These are phyloP conservation scores for Hippoglossus hippoglossus DNA, from an alignment of 2,797 vertebrate species.

Conservation along the genomic window DNA sequence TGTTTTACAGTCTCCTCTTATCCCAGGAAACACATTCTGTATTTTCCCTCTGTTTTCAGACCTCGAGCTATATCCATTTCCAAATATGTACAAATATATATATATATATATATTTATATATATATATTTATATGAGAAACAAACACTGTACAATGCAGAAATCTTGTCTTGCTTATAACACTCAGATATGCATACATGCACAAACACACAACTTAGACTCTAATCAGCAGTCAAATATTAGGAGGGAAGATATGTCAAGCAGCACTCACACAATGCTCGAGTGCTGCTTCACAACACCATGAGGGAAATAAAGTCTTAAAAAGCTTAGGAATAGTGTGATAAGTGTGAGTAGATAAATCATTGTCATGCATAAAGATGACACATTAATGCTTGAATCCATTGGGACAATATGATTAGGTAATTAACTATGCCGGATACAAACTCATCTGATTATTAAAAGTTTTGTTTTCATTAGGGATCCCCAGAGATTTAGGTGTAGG, in stretches of 20 bases:
- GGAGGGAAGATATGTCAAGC: slow-evolving; percentile 30
- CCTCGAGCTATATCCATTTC: no score
- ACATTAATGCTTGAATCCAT: slow-evolving; percentile 58
- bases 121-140: no score
- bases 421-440: slow-evolving; percentile 59
- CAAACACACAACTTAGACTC: slow-evolving; percentile 27
- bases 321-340: slow-evolving; percentile 18
- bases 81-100: no score
- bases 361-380: slow-evolving; percentile 63
- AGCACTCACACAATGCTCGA: slow-evolving; percentile 24
- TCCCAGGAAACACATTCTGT: slow-evolving; percentile 2
- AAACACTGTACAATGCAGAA: neutral
- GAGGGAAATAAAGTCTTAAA: slow-evolving; percentile 18
- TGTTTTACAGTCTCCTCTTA: slow-evolving; percentile 7
- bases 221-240: slow-evolving; percentile 43
- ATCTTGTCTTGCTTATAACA: slow-evolving; percentile 9
- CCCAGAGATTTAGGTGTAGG: slow-evolving; percentile 42
- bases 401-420: slow-evolving; percentile 67
- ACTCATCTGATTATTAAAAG: slow-evolving; percentile 62
- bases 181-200: slow-evolving; percentile 22
- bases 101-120: no score
- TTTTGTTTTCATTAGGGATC: slow-evolving; percentile 53
- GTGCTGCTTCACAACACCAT: slow-evolving; percentile 23
- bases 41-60: no score
- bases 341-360: slow-evolving; percentile 58